Evolutionary conservation across 2,113 vertebrate species (phyloP).

Genomic region (Tachysurus fulvidraco): DNA sequence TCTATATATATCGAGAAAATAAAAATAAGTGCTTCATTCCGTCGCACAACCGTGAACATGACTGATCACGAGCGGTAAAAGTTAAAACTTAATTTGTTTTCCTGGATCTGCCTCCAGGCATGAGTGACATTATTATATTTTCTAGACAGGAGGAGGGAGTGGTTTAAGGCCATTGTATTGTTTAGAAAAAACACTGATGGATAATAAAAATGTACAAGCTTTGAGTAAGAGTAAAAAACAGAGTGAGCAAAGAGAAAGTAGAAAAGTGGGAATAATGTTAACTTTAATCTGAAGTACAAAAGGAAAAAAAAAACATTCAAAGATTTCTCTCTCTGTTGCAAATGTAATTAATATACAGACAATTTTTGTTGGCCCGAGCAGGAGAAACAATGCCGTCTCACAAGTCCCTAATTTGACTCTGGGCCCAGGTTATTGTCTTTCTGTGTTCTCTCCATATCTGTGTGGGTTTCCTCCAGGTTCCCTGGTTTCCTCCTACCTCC

Average conservation of each 20-base stretch:
- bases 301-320: background rate
- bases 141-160: background rate
- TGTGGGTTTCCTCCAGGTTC: background rate
- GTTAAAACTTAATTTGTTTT: slow-evolving; percentile 25
- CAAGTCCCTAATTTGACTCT: background rate
- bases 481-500: background rate
- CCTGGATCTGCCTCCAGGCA: background rate
- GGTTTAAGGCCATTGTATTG: background rate
- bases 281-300: background rate
- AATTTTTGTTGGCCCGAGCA: background rate
- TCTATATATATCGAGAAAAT: background rate
- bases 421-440: background rate
- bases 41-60: background rate
- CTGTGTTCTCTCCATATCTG: background rate
- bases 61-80: background rate
- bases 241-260: background rate
- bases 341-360: background rate
- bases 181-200: background rate
- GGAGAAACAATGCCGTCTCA: background rate
- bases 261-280: background rate
- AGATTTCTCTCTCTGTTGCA: background rate
- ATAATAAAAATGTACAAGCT: slow-evolving; percentile 17
- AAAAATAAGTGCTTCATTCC: background rate
- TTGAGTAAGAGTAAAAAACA: background rate
- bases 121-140: slow-evolving; percentile 8